Percentiles rank a stretch among this genome's conserved stretches.
These are phyloP conservation scores for Chaetodon trifasciatus DNA, from an alignment of 2,797 vertebrate genomes.

Conservation along the genomic window DNA sequence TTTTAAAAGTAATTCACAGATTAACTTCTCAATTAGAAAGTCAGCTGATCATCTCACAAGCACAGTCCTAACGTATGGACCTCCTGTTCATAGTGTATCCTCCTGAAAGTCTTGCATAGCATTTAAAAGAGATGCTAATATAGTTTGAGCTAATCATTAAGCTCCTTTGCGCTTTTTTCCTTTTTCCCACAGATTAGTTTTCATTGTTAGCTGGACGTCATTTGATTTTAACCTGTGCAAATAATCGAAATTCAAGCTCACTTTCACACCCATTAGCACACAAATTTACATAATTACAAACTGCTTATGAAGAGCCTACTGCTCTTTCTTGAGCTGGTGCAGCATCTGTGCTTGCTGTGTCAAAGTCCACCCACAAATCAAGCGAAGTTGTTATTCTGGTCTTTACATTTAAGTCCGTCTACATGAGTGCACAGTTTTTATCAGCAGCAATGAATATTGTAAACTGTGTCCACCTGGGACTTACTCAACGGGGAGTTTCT, in stretches of 20 bases:
- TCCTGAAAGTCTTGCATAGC: no score
- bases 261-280: not conserved
- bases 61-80: not conserved
- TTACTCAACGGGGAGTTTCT: slow-evolving; percentile 41
- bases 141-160: not conserved
- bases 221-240: slow-evolving; percentile 7
- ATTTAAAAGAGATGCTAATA: not conserved
- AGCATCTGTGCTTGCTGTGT: not conserved
- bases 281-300: not conserved
- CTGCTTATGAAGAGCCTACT: not conserved
- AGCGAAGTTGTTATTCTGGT: not conserved
- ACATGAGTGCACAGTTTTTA: slow-evolving; percentile 16
- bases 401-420: slow-evolving; percentile 1
- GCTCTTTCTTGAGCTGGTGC: not conserved
- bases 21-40: not conserved
- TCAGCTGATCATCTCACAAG: not conserved
- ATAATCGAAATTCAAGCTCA: not conserved
- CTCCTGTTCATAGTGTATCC: not conserved
- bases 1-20: not conserved
- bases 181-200: not conserved
- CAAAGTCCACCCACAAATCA: slow-evolving; percentile 3
- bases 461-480: slow-evolving; percentile 48
- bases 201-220: not conserved
- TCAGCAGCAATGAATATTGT: slow-evolving; percentile 35
- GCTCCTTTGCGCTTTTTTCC: not conserved